A percentile compares a stretch with the other conserved stretches of the same genome.
These are phyloP conservation scores for Cossypha heuglini DNA, from an alignment of 2,797 vertebrate genomes.

Conservation along the genomic window DNA sequence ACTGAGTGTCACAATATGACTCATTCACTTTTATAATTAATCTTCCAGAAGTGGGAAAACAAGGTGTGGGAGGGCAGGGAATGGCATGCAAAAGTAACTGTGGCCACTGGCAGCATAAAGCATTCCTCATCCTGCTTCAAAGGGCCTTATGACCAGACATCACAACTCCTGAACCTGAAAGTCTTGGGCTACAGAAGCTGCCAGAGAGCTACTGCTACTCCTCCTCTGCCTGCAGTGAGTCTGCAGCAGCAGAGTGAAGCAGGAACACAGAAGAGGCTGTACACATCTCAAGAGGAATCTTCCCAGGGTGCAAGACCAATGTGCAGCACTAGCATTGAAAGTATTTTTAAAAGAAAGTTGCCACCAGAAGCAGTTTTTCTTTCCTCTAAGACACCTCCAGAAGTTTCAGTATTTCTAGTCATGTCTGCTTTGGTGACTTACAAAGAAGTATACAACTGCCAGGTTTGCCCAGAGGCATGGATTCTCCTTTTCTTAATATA, in stretches of 20 bases:
- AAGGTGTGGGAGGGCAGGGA: background rate
- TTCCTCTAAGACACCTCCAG: background rate
- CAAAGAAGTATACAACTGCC: background rate
- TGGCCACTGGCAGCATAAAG: background rate
- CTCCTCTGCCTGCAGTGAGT: background rate
- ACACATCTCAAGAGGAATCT: background rate
- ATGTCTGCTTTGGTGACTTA: background rate
- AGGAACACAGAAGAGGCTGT: fast-evolving
- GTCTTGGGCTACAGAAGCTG: background rate
- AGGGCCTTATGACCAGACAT: background rate
- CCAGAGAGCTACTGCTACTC: background rate
- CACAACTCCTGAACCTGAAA: background rate
- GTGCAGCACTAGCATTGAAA: background rate
- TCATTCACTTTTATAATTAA: background rate
- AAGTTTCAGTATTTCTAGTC: background rate
- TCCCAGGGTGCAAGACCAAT: background rate
- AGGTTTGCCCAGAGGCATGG: background rate
- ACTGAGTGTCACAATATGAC: background rate
- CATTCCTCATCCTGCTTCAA: background rate
- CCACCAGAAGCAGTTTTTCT: background rate
- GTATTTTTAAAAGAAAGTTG: background rate
- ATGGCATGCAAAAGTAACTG: background rate
- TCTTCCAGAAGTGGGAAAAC: background rate
- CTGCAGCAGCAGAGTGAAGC: background rate
- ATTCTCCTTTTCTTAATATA: background rate